Percentiles rank a stretch among this genome's conserved stretches.
Evolutionary conservation across 2,113 vertebrate genomes (phyloP).

Genomic region (Odontophorus gujanensis): DNA sequence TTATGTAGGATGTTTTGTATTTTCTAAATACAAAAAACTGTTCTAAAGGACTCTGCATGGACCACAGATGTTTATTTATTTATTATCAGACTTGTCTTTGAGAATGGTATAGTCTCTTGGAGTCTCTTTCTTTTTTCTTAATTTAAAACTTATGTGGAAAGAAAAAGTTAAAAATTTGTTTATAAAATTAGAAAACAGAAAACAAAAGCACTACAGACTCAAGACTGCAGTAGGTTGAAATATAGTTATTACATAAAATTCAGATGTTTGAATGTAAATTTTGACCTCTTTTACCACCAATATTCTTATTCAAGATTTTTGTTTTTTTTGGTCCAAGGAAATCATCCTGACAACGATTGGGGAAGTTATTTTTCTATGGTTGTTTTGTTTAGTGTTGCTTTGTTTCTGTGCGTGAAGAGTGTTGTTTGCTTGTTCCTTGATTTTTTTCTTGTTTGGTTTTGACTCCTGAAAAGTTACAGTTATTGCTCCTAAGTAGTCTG

Average conservation of each 20-base stretch:
- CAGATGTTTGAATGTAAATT: background rate
- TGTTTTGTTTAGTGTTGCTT: too few species aligned
- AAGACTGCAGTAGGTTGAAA: background rate
- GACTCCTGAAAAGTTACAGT: background rate
- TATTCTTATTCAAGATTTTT: background rate
- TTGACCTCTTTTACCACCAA: background rate
- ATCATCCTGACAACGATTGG: background rate
- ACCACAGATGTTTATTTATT: background rate
- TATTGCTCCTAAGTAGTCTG: background rate
- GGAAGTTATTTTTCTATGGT: background rate
- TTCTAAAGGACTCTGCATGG: background rate
- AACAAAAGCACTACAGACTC: background rate
- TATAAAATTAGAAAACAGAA: background rate
- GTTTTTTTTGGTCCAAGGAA: background rate
- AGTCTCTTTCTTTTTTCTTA: background rate
- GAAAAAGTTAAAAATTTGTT: background rate
- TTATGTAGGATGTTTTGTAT: background rate
- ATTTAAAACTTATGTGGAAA: background rate
- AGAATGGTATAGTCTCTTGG: background rate
- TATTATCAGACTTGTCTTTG: background rate
- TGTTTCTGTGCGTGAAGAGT: too few species aligned
- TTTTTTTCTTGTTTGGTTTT: background rate
- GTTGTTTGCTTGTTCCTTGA: too few species aligned
- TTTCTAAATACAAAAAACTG: background rate
- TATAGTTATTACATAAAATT: background rate